A percentile compares a stretch with the other conserved stretches of the same genome.
Conservation (phyloP, 2,113 vertebrate species). For the Jaculus jaculus region DNA sequence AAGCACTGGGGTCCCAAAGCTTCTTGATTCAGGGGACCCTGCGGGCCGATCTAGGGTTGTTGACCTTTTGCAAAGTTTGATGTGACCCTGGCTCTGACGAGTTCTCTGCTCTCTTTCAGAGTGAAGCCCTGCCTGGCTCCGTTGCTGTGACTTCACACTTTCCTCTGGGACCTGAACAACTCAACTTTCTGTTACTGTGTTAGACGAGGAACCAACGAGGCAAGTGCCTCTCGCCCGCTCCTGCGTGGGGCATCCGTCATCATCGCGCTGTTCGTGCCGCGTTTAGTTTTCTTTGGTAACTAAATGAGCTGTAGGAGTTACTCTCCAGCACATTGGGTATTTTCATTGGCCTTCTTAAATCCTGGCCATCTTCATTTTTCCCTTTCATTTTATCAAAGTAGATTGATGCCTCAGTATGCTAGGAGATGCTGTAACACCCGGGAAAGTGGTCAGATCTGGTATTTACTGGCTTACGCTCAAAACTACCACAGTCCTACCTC, state of each 20-base stretch:
- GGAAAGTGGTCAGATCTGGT: slow-evolving; percentile 82
- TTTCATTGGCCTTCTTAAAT: slow-evolving; percentile 63
- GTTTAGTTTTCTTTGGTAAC: slow-evolving; percentile 23
- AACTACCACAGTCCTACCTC: slow-evolving; percentile 94
- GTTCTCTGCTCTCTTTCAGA: slow-evolving; percentile 82
- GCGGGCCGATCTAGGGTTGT: not conserved
- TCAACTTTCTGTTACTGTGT: slow-evolving; percentile 59
- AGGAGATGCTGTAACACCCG: slow-evolving; percentile 75
- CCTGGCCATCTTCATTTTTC: slow-evolving; percentile 74
- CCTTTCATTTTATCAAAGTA: slow-evolving; percentile 68
- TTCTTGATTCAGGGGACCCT: fast-evolving
- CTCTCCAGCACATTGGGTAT: slow-evolving; percentile 64
- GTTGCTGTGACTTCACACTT: slow-evolving; percentile 76
- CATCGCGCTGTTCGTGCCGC: slow-evolving; percentile 64
- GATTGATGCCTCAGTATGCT: slow-evolving; percentile 79
- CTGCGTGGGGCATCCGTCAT: slow-evolving; percentile 61
- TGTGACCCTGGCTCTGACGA: not conserved
- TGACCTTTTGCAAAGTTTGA: no score
- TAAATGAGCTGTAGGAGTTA: slow-evolving; percentile 63
- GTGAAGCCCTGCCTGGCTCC: slow-evolving; percentile 79
- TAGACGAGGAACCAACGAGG: slow-evolving; percentile 67
- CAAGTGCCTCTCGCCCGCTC: slow-evolving; percentile 72
- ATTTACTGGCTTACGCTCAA: slow-evolving; percentile 82
- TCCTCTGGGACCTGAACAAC: slow-evolving; percentile 75
- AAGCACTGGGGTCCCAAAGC: not conserved